A percentile compares a stretch with the other conserved stretches of the same genome.
phyloP scores from a whole-genome alignment of 1,140 invertebrate genomes.

The Centruroides sculpturatus region DNA sequence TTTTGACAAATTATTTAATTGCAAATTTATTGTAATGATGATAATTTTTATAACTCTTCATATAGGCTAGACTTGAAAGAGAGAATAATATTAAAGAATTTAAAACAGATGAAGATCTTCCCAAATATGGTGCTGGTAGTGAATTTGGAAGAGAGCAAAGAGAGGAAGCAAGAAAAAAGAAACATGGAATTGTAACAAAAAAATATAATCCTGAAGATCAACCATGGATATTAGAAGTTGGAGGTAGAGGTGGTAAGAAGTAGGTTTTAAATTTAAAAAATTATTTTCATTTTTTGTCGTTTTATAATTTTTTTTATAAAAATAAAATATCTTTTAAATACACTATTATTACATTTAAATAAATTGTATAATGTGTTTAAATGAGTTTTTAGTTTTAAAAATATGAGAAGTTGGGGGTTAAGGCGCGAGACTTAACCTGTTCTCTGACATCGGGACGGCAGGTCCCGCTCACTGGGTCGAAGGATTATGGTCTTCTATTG shows the following conservation, averaged over 20 bases:
- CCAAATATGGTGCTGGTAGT: slow-evolving; percentile 57
- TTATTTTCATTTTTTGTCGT: background rate
- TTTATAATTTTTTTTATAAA: background rate
- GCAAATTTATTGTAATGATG: too few relatives aligned
- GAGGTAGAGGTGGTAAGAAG: slow-evolving; percentile 81
- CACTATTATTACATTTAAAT: background rate
- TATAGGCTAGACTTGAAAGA: slow-evolving; percentile 68
- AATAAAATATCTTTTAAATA: background rate
- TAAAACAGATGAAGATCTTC: slow-evolving; percentile 69
- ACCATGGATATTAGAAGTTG: slow-evolving; percentile 86
- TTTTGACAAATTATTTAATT: too few relatives aligned
- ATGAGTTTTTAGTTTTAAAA: too few relatives aligned
- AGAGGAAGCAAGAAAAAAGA: slow-evolving; percentile 85
- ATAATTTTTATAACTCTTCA: too few relatives aligned
- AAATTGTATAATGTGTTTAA: too few relatives aligned
- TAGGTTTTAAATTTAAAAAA: slow-evolving; percentile 26
- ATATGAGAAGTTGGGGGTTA: too few relatives aligned
- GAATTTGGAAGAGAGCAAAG: slow-evolving; percentile 62
- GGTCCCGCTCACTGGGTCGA: too few relatives aligned
- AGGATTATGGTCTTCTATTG: too few relatives aligned
- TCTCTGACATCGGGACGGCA: too few relatives aligned
- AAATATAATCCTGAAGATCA: slow-evolving; percentile 87
- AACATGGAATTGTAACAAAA: slow-evolving; percentile 71
- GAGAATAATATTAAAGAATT: slow-evolving; percentile 89
- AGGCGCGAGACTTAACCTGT: too few relatives aligned